Conservation (phyloP, 2,888 invertebrate species). For the Calephelis perditalis region DNA sequence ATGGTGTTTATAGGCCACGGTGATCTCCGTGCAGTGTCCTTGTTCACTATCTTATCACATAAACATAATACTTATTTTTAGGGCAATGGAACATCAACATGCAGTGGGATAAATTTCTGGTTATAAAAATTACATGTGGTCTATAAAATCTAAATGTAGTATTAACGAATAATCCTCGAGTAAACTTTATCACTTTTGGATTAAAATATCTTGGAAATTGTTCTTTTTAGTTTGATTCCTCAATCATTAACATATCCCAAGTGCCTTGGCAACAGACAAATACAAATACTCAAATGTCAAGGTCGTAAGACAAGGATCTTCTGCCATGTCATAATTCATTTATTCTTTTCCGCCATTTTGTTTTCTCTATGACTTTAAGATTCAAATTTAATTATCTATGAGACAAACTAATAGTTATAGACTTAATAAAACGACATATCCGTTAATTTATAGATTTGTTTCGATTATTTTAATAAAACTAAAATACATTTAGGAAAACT, state of each 20-base stretch:
- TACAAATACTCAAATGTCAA: slow-evolving; percentile 7
- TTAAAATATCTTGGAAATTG: no score
- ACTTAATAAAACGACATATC: neutral
- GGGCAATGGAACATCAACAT: no score
- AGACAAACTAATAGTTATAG: neutral
- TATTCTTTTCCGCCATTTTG: slow-evolving; percentile 3
- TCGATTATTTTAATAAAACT: neutral
- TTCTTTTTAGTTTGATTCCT: neutral
- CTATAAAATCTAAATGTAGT: no score
- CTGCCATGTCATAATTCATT: neutral
- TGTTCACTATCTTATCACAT: no score
- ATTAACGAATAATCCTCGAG: no score
- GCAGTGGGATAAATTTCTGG: no score
- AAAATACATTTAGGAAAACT: neutral
- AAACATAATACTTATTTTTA: no score
- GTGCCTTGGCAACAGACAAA: neutral
- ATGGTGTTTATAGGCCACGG: no score
- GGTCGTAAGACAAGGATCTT: neutral
- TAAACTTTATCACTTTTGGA: no score
- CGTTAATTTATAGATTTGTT: neutral
- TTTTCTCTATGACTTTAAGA: slow-evolving; percentile 6
- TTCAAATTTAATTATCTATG: slow-evolving; percentile 9
- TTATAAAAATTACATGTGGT: no score
- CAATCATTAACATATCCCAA: neutral
- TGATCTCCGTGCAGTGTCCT: no score